Evolutionary conservation across 2,888 invertebrate species (phyloP).

Genomic region (Hyalella azteca): DNA sequence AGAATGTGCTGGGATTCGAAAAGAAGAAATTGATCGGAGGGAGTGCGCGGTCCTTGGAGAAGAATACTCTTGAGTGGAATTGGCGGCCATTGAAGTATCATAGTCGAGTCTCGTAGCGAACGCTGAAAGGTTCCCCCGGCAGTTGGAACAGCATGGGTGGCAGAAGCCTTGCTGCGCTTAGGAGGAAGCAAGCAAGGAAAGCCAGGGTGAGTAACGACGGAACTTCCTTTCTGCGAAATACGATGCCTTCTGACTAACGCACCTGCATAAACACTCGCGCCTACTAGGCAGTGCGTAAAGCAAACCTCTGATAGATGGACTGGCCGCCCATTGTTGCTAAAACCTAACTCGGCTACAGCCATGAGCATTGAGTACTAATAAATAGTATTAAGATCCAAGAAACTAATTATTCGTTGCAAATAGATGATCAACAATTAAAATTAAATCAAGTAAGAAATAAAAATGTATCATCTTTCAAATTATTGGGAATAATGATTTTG

Average conservation of each 20-base stretch:
- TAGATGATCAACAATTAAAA: too few species aligned
- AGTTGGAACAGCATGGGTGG: neutral
- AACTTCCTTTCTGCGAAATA: constrained; percentile 34
- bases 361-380: too few species aligned
- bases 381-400: too few species aligned
- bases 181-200: constrained; percentile 25
- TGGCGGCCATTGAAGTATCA: neutral
- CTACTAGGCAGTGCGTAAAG: constrained; percentile 8
- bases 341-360: too few species aligned
- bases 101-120: neutral
- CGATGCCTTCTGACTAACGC: constrained; percentile 13
- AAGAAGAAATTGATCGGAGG: too few species aligned
- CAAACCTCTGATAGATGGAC: constrained; percentile 15
- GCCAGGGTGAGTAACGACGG: constrained; percentile 26
- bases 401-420: too few species aligned
- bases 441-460: too few species aligned
- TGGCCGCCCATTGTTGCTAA: constrained; percentile 2
- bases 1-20: too few species aligned
- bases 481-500: too few species aligned
- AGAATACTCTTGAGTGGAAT: too few species aligned
- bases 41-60: too few species aligned
- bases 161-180: neutral
- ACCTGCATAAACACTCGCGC: constrained; percentile 34
- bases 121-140: neutral
- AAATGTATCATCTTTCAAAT: too few species aligned